Percentiles rank a stretch among this genome's conserved stretches.
Evolutionary conservation across 2,113 vertebrate genomes (phyloP).

Genomic region (Camarhynchus parvulus): DNA sequence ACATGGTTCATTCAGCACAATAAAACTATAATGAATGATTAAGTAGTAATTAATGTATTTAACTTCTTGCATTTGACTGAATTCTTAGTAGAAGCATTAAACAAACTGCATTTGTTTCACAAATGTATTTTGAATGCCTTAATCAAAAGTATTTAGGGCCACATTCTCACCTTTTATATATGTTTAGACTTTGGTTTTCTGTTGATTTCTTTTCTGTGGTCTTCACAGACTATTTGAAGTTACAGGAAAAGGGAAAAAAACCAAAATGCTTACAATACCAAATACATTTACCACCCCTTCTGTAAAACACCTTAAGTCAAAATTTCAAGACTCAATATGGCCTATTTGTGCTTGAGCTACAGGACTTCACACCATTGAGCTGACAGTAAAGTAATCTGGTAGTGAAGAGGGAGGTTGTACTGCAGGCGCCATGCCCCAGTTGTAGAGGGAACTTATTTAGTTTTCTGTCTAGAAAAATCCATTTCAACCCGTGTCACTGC

Average conservation of each 20-base stretch:
- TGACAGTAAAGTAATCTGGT: neutral
- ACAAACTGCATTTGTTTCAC: neutral
- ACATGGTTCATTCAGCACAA: neutral
- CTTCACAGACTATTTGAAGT: neutral
- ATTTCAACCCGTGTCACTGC: fast-evolving
- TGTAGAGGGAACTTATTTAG: neutral
- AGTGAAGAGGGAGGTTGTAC: neutral
- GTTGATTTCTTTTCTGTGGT: neutral
- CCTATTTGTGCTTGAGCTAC: neutral
- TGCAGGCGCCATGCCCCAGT: fast-evolving
- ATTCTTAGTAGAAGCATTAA: neutral
- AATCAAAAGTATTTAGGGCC: neutral
- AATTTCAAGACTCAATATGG: neutral
- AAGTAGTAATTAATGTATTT: neutral
- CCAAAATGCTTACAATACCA: neutral
- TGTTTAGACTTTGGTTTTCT: neutral
- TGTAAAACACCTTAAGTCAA: neutral
- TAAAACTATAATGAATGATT: neutral
- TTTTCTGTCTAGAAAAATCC: neutral
- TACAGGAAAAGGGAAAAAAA: neutral
- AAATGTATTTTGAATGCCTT: neutral
- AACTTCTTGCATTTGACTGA: neutral
- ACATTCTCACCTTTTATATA: neutral
- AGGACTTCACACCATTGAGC: neutral
- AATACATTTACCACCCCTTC: neutral